Evolutionary conservation across 2,888 invertebrate species (phyloP).

Genomic region (Hipparchia semele): DNA sequence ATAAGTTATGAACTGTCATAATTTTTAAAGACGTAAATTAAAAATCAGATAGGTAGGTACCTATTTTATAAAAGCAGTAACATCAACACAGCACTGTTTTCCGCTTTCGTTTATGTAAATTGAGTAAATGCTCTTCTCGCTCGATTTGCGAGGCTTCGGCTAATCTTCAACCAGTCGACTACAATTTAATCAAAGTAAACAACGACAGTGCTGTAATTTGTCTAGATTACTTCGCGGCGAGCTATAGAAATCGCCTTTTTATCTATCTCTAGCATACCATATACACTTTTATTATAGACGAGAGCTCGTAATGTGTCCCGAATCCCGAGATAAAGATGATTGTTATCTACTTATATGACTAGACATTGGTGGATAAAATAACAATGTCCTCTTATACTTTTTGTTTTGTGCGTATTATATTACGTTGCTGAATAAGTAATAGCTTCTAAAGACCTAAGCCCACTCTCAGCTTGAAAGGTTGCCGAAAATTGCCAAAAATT

Average conservation of each 20-base stretch:
- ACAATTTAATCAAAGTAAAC: constrained; percentile 84
- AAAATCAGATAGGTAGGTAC: neutral
- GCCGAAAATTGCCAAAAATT: too few species aligned
- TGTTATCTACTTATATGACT: constrained; percentile 51
- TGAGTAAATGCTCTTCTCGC: constrained; percentile 74
- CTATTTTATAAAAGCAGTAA: neutral
- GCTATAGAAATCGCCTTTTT: constrained; percentile 79
- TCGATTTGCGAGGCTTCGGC: constrained; percentile 79
- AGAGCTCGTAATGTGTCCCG: constrained; percentile 62
- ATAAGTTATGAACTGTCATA: neutral
- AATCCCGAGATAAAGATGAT: constrained; percentile 63
- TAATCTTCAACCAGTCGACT: constrained; percentile 81
- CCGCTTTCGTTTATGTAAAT: constrained; percentile 76
- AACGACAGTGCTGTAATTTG: constrained; percentile 78
- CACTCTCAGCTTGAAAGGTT: too few species aligned
- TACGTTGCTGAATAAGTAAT: constrained; percentile 40
- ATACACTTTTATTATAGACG: constrained; percentile 27
- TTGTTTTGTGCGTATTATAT: neutral
- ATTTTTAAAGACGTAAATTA: neutral
- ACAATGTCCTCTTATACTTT: constrained; percentile 44
- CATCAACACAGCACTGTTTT: constrained; percentile 1
- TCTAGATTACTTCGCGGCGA: constrained; percentile 81
- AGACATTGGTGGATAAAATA: constrained; percentile 25
- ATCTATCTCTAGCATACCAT: constrained; percentile 57
- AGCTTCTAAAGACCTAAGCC: too few species aligned